Base-by-base conservation (phyloP, 2,113 vertebrate species). In the Alligator mississippiensis region DNA sequence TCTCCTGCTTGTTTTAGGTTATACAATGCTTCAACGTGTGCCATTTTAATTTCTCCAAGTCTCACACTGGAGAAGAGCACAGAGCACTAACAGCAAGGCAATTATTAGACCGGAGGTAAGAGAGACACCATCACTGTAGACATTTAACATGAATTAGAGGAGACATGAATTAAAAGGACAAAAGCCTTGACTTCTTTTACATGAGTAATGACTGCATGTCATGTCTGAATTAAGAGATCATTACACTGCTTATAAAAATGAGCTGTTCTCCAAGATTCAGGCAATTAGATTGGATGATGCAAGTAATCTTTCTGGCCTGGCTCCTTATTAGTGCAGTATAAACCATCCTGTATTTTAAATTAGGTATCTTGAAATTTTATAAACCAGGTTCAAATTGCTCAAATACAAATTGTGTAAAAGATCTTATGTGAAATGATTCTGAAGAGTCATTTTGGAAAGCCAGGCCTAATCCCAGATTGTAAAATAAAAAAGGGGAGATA, bases 391-490 rank as follows among this genome's bases (percentile, higher is more conserved):
- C 30, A n/a, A 63, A 63, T 27, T 27, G 79, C 12, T 22, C 59
- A 78, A 24, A 17, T 3, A 11, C 3, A 14, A 82, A 82, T 84
- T 77, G 75, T 6, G 47, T 76, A 38, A 77, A 91, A 60, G 2
- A 47, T n/a, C 77, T 66, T 27, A 22, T 72, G n/a, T 27, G 28
- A 68, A 85, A 60, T 15, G n/a, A 5, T 64, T 34, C 30, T 34
- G 1, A 19, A 18, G 5, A 0, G 11, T 8, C 9, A 68, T 34
- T 68, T 68, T 30, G 17, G 66, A 19, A 10, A 4, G 27, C 3
- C 79, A 47, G 68, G 24, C 21, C 30, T 57, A 25, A 72, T 58
- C 72, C 47, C 84, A 66, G 19, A 59, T 6, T 59, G 76, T 88
- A 90, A 2, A 38, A 85, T 16, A 68, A 3, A n/a, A 79, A 0